Base-by-base conservation (phyloP, 2,797 vertebrate species). In the Sebastes taczanowskii region DNA sequence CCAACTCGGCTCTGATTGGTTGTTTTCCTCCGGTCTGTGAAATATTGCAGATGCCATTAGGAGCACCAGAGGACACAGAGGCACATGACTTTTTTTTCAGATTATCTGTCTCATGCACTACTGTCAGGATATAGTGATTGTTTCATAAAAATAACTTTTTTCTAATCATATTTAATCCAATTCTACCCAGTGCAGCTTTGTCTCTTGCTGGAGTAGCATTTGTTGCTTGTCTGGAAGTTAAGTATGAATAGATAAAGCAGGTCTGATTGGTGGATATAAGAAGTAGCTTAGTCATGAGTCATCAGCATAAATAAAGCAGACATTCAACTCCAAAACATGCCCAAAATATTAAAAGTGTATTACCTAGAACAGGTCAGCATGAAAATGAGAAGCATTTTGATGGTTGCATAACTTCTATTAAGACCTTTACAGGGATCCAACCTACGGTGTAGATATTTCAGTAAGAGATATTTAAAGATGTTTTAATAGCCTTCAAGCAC, bases 381-480 rank as follows among this genome's bases (percentile, higher is more conserved):
- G 10, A 23, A 80, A 35, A 55, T 22, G 11, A 61, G 52, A 61
- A 9, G 42, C 11, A 11, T 22, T 66, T 66, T 72, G 42, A 58
- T 27, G 42, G 27, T 78, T 59, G 35, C 30, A 23, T 68, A 63
- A 64, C 62, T 71, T 63, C 32, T 38, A 58, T n/a, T 30, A 30
- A 62, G 55, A 62, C 27, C 22, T 58, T 61, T 9, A 68, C 7
- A 46, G 25, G 20, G 14, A 38, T 29, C 29, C 6, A 72, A 49
- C 30, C 3, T 16, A 16, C 13, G 14, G 49, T 35, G 16, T 22
- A 52, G 25, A 82, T 76, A 38, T 77, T 65, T 79, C 38, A 60
- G 38, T 22, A 6, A 67, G 56, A 74, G 3, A 83, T 71, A 79
- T 81, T 76, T 64, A 60, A 82, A 78, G 66, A 70, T 56, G 27